These are phyloP conservation scores for Hololepta plana DNA, from an alignment of 2,888 invertebrate genomes.

Conservation along the genomic window DNA sequence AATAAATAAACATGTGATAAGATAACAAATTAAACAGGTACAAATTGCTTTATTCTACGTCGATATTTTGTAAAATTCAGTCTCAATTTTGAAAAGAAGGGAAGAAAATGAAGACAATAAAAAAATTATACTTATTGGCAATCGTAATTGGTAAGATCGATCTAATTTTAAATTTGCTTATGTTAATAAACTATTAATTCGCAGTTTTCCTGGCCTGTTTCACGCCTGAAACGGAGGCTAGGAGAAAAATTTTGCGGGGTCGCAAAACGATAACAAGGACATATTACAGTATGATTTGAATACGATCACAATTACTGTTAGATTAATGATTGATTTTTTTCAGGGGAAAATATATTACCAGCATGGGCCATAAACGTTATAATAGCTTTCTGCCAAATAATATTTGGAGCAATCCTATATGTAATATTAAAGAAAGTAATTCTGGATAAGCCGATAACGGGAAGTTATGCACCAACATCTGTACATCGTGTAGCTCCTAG, in stretches of 20 bases:
- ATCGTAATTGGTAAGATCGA: slow-evolving; percentile 3
- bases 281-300: slow-evolving; percentile 54
- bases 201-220: slow-evolving; percentile 44
- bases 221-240: slow-evolving; percentile 53
- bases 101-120: too few species aligned
- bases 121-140: too few species aligned
- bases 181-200: slow-evolving; percentile 24
- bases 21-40: too few species aligned
- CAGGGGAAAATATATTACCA: slow-evolving; percentile 52
- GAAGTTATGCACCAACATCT: slow-evolving; percentile 17
- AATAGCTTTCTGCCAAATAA: slow-evolving; percentile 47
- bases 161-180: slow-evolving; percentile 5
- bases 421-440: slow-evolving; percentile 49
- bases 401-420: slow-evolving; percentile 51
- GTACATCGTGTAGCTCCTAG: too few species aligned
- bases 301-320: too few species aligned
- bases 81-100: too few species aligned
- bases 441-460: slow-evolving; percentile 34
- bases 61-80: too few species aligned
- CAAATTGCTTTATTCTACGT: too few species aligned
- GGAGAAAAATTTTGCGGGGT: slow-evolving; percentile 60
- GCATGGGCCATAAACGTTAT: slow-evolving; percentile 60
- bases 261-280: slow-evolving; percentile 57
- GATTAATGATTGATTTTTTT: too few species aligned
- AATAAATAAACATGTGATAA: too few species aligned